Conservation (phyloP, 2,888 invertebrate genomes). For the Cacoxenus indagator region DNA sequence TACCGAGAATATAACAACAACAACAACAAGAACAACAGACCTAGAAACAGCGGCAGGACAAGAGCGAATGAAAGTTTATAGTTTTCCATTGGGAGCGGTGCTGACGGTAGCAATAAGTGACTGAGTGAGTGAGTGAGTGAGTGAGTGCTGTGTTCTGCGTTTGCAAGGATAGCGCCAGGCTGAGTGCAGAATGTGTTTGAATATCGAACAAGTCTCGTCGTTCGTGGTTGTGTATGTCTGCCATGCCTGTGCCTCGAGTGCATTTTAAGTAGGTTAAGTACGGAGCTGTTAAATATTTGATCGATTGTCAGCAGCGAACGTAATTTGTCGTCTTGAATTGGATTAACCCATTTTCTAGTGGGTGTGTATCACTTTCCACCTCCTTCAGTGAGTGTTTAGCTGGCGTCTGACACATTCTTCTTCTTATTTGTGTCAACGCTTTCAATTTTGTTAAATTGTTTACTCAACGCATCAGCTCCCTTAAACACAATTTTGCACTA, state of each 20-base stretch:
- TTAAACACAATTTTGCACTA: too few relatives aligned
- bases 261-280: slow-evolving; percentile 18
- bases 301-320: slow-evolving; percentile 3
- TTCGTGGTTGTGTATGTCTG: too few relatives aligned
- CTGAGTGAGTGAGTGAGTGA: neutral
- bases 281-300: neutral
- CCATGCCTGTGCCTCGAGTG: too few relatives aligned
- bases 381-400: neutral
- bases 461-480: too few relatives aligned
- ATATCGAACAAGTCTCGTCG: too few relatives aligned
- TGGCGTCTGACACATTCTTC: too few relatives aligned
- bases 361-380: neutral
- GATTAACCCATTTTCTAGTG: slow-evolving; percentile 11
- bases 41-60: neutral
- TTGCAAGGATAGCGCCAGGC: neutral
- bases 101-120: neutral
- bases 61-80: neutral
- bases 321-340: neutral
- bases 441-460: neutral
- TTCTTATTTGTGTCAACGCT: neutral
- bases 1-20: neutral
- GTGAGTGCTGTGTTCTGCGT: too few relatives aligned
- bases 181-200: neutral
- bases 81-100: neutral
- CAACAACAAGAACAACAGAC: neutral